Base-by-base conservation (phyloP, 2,113 vertebrate genomes). In the Hippocampus abdominalis region DNA sequence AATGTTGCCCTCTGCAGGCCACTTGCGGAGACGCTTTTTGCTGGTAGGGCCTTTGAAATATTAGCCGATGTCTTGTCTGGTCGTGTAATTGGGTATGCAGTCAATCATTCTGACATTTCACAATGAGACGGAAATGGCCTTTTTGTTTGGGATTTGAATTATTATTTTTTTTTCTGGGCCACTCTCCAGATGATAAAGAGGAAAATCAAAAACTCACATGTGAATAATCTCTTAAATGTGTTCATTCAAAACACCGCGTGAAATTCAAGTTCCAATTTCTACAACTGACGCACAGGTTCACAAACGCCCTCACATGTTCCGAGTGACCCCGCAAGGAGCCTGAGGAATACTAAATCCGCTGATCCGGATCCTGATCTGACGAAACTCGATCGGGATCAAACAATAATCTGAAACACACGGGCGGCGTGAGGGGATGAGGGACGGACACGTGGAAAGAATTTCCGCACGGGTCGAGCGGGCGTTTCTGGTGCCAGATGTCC, bases 341-440 rank as follows among this genome's bases (percentile, higher is more conserved):
- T 78, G 51, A 44, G 36, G 75, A 73, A 62, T 74, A 74, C 64
- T 81, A 68, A 83, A 49, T 72, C 80, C 70, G 75, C 79, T 84
- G 79, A 87, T 90, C 87, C 81, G 70, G 73, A 83, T 73, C 61
- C 66, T 68, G 78, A 77, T 68, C 73, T 73, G 80, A 75, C 70
- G 71, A 81, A 77, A 79, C 78, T 78, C 74, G 77, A 77, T 73
- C 64, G 53, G 77, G 78, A 87, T 87, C 75, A 86, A 84, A 86
- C 70, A 83, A 84, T 82, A 82, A 77, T 69, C 59, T 61, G 54
- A 81, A 75, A 82, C 32, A 78, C 73, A 84, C 77, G 65, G 1
- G 40, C 59, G 70, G 74, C 56, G 70, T 84, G 59, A 67, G 69
- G 64, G 75, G 80, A 83, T 77, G 70, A 61, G 72, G 39, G 74